These are phyloP conservation scores for Lamellibrachia columna DNA, from an alignment of 2,888 invertebrate species.

Conservation along the genomic window DNA sequence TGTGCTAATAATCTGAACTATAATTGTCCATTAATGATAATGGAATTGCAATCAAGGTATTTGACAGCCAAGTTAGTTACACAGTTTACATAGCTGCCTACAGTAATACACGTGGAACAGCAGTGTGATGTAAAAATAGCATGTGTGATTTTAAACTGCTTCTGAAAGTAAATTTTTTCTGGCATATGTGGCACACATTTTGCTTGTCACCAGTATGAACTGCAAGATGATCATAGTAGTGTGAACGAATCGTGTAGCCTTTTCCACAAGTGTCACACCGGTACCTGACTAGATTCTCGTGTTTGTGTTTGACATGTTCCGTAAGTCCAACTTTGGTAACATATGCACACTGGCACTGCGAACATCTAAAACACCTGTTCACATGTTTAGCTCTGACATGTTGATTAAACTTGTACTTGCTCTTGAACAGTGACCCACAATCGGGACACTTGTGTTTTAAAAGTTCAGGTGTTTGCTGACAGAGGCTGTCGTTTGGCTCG, in stretches of 20 bases:
- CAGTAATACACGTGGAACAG: background rate
- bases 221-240: background rate
- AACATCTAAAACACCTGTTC: background rate
- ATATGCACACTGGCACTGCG: background rate
- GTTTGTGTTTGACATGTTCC: background rate
- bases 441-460: background rate
- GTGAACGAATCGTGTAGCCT: slow-evolving; percentile 5
- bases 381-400: background rate
- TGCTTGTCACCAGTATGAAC: background rate
- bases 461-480: background rate
- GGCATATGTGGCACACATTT: background rate
- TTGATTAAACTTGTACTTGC: background rate
- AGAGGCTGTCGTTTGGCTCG: too few relatives aligned
- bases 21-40: background rate
- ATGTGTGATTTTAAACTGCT: background rate
- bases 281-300: background rate
- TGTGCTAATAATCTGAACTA: background rate
- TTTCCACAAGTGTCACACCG: background rate
- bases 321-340: background rate
- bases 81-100: background rate
- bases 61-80: background rate
- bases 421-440: background rate
- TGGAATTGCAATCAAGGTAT: background rate
- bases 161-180: background rate
- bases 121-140: background rate